phyloP scores from a whole-genome alignment of 2,113 vertebrate genomes.

The Mesitornis unicolor region DNA sequence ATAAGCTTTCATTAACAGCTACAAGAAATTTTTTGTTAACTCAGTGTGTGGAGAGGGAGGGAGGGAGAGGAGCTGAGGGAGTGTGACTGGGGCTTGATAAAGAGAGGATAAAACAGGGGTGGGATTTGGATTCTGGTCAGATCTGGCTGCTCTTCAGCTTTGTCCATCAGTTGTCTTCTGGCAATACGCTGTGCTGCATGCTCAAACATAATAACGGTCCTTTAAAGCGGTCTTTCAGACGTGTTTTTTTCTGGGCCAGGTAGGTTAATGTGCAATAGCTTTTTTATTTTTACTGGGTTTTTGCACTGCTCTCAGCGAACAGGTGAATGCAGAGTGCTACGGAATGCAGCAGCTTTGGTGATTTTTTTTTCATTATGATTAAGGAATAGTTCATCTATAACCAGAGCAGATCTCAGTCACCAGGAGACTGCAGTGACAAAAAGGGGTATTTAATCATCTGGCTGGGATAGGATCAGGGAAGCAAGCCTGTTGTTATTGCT shows the following conservation, averaged over 20 bases:
- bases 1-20: conserved; percentile 68
- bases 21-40: conserved; percentile 58
- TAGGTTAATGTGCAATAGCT: not conserved
- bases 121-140: conserved; percentile 34
- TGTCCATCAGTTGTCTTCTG: conserved; percentile 22
- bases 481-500: not conserved
- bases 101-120: not conserved
- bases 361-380: not conserved
- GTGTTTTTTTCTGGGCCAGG: not conserved
- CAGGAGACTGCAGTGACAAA: conserved; percentile 9
- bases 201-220: not conserved
- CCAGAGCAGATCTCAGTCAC: conserved; percentile 17
- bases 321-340: not conserved
- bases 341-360: not conserved
- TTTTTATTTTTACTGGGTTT: not conserved
- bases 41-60: not conserved
- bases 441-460: conserved; percentile 20
- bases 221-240: not conserved
- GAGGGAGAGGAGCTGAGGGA: not conserved
- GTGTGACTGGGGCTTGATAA: conserved; percentile 26
- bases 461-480: not conserved
- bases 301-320: not conserved
- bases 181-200: not conserved
- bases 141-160: conserved; percentile 17
- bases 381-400: conserved; percentile 11